Percentiles rank a stretch among this genome's conserved stretches.
phyloP scores from a whole-genome alignment of 2,113 vertebrate species.

The Calypte anna region DNA sequence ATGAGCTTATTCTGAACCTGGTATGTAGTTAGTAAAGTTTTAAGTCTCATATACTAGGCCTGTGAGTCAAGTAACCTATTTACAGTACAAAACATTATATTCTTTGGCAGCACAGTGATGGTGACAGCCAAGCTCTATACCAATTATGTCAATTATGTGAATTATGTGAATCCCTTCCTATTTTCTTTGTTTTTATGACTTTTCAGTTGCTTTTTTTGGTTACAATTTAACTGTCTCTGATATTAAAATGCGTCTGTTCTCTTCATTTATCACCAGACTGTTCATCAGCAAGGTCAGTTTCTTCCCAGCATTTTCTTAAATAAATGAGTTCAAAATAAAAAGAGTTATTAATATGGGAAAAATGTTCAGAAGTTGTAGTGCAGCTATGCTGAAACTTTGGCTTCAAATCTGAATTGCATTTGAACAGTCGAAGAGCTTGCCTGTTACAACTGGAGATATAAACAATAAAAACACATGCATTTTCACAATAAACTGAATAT shows the following conservation, averaged over 20 bases:
- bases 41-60: constrained; percentile 16
- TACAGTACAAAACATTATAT: constrained; percentile 18
- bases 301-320: not conserved
- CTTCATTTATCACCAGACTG: not conserved
- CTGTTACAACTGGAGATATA: not conserved
- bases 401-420: not conserved
- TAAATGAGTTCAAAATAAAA: not conserved
- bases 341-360: not conserved
- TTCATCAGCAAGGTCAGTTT: not conserved
- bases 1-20: not conserved
- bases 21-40: not conserved
- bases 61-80: constrained; percentile 4
- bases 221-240: not conserved
- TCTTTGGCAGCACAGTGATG: not conserved
- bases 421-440: not conserved
- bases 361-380: not conserved
- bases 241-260: not conserved
- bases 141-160: not conserved
- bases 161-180: not conserved
- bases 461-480: not conserved
- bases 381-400: not conserved
- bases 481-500: not conserved
- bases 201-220: not conserved
- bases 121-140: not conserved
- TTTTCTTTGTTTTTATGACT: not conserved